Evolutionary conservation across 2,888 invertebrate genomes (phyloP).

Genomic region (Meganola albula): DNA sequence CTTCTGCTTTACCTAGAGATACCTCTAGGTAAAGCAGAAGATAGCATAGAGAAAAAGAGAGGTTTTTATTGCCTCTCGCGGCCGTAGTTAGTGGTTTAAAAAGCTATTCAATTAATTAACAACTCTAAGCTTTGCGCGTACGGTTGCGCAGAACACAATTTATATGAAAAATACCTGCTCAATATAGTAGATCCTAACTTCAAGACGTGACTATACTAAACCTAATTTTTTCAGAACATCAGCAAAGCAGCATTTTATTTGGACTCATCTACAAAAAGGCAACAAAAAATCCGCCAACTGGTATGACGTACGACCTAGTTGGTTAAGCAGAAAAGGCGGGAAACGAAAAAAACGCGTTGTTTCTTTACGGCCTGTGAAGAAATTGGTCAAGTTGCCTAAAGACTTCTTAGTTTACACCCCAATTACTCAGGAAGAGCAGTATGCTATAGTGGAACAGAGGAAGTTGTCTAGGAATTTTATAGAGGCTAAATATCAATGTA

Average conservation of each 20-base stretch:
- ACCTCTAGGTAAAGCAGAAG: too few relatives aligned
- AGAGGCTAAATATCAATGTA: slow-evolving; percentile 53
- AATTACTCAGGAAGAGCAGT: slow-evolving; percentile 57
- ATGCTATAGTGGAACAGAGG: slow-evolving; percentile 44
- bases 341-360: slow-evolving; percentile 32
- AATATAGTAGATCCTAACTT: too few relatives aligned
- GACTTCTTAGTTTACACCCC: slow-evolving; percentile 52
- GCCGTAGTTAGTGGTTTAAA: too few relatives aligned
- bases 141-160: too few relatives aligned
- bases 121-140: too few relatives aligned
- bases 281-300: slow-evolving; percentile 38
- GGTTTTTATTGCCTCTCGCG: too few relatives aligned
- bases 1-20: too few relatives aligned
- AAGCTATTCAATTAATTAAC: too few relatives aligned
- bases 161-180: too few relatives aligned
- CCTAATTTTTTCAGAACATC: slow-evolving; percentile 48
- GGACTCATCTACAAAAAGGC: slow-evolving; percentile 48
- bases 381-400: slow-evolving; percentile 37
- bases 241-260: slow-evolving; percentile 61
- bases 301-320: slow-evolving; percentile 42
- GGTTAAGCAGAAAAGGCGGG: slow-evolving; percentile 41
- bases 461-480: slow-evolving; percentile 51
- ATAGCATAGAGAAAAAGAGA: too few relatives aligned
- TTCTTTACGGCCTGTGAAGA: slow-evolving; percentile 32
- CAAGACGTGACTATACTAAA: too few relatives aligned